phyloP scores from a whole-genome alignment of 1,140 invertebrate genomes.

The Bombus turneri region DNA sequence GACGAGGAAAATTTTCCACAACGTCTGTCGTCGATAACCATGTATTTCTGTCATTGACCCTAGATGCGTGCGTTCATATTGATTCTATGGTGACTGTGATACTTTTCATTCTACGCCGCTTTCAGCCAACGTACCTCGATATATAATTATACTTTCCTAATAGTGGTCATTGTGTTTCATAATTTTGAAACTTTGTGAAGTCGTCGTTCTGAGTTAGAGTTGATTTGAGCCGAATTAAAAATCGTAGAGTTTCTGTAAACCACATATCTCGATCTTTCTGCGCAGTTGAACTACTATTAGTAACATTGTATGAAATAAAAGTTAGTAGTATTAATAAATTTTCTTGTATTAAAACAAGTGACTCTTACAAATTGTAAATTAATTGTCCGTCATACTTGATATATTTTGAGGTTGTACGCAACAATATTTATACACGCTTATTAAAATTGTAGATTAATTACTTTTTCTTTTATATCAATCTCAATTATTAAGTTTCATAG shows the following conservation, averaged over 20 bases:
- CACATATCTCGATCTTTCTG: too few relatives aligned
- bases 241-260: too few relatives aligned
- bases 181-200: not conserved
- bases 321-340: too few relatives aligned
- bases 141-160: not conserved
- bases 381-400: too few relatives aligned
- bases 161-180: not conserved
- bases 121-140: not conserved
- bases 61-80: not conserved
- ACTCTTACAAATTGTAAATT: too few relatives aligned
- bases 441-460: not conserved
- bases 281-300: too few relatives aligned
- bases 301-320: too few relatives aligned
- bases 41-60: slow-evolving; percentile 19
- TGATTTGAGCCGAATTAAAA: too few relatives aligned
- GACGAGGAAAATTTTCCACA: not conserved
- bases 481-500: not conserved
- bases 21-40: not conserved
- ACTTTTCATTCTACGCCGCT: not conserved
- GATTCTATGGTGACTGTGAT: not conserved
- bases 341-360: too few relatives aligned
- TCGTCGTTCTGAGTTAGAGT: too few relatives aligned
- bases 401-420: not conserved
- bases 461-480: not conserved
- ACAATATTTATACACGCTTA: not conserved